Base-by-base conservation (phyloP, 2,888 invertebrate species). In the Drosophila lacicola region DNA sequence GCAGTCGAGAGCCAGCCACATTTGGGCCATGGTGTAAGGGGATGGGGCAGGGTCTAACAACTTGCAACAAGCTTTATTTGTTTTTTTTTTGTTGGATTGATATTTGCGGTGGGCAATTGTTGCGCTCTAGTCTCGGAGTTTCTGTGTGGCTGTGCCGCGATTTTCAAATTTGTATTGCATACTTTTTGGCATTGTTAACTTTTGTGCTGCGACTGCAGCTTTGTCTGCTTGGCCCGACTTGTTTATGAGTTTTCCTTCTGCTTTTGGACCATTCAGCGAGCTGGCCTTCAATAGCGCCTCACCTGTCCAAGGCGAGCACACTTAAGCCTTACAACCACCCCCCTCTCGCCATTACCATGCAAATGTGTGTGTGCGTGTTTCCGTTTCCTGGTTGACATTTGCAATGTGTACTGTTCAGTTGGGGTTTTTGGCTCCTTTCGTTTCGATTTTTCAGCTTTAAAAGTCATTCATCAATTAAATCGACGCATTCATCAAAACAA, bases 391-490 rank as follows among this genome's bases (percentile, higher is more conserved):
- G 34, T 11, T 71, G 76, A 65, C 75, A 71, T 51, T 33, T 67
- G 60, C 67, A 34, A 29, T 13, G 42, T 61, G 70, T 42, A 53
- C 41, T 55, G 67, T 72, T 56, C 74, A 44, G 21, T 46, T 45
- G 53, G 4, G 14, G 36, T 17, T 56, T 34, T 46, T 47, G 36
- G 33, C 37, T 46, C 45, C 29, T 46, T 62, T 42, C 66, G 46
- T 39, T 75, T 69, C 73, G 74, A 76, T 84, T 70, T 74, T 74
- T 70, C 76, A 73, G 83, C 86, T 91, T 90, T 88, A 89, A 91
- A 90, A 80, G 81, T 73, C 90, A 91, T 90, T 88, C 90, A 89
- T 90, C 90, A 90, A 90, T 91, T 91, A 90, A 90, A 90, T 89
- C 82, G 84, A 82, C 78, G 78, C 90, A 90, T 90, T 90, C 90